Evolutionary conservation across 2,797 vertebrate genomes (phyloP).

Genomic region (Cuculus canorus): DNA sequence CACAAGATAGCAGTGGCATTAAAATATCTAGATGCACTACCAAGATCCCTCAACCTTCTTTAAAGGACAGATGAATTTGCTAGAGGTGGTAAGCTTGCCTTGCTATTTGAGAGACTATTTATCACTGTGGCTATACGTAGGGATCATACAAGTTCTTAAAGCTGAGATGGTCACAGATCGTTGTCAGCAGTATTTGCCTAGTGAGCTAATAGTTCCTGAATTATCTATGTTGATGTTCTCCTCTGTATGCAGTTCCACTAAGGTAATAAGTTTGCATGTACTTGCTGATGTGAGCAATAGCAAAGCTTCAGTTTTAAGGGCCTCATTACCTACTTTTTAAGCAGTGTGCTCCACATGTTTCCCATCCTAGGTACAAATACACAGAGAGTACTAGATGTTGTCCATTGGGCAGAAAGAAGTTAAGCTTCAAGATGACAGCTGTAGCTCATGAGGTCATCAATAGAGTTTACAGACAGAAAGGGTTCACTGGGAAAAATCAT

Average conservation of each 20-base stretch:
- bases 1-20: neutral
- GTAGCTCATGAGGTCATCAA: conserved; percentile 76
- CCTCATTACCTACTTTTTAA: neutral
- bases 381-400: conserved; percentile 66
- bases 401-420: neutral
- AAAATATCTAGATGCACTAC: neutral
- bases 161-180: neutral
- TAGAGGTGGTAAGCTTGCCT: neutral
- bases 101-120: neutral
- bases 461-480: conserved; percentile 68
- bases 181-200: neutral
- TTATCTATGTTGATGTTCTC: neutral
- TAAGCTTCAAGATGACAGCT: conserved; percentile 67
- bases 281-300: neutral
- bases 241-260: neutral
- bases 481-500: conserved; percentile 70
- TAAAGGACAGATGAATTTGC: neutral
- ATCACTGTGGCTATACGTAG: neutral
- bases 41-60: neutral
- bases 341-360: conserved; percentile 44
- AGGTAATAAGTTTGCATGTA: neutral
- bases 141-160: neutral
- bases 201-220: neutral
- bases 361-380: conserved; percentile 37
- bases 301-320: neutral